phyloP scores from a whole-genome alignment of 2,113 vertebrate species.

The Serinus canaria region DNA sequence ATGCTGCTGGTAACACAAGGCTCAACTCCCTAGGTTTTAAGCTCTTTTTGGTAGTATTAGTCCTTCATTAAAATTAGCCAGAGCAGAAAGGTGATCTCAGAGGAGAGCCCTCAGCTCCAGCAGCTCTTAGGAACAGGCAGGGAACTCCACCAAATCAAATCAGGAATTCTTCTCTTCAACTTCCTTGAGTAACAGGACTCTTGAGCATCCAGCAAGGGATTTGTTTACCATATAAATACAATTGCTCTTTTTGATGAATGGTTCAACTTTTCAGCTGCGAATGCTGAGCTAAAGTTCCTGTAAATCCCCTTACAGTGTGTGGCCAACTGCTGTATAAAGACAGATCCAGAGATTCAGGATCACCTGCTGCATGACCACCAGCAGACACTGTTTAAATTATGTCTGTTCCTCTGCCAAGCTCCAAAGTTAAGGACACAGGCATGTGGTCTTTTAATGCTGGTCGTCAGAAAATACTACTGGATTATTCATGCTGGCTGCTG shows the following conservation, averaged over 20 bases:
- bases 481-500: background rate
- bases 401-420: background rate
- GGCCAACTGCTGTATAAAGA: background rate
- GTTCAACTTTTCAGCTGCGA: background rate
- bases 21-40: background rate
- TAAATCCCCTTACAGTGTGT: background rate
- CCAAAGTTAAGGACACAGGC: background rate
- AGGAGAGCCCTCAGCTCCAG: background rate
- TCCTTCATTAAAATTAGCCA: background rate
- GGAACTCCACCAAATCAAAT: background rate
- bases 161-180: background rate
- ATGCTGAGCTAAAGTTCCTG: background rate
- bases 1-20: background rate
- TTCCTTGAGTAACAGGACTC: background rate
- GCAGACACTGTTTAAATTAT: background rate
- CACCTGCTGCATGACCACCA: background rate
- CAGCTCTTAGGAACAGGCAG: background rate
- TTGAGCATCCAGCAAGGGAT: background rate
- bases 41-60: background rate
- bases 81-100: background rate
- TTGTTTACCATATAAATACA: background rate
- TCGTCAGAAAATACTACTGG: background rate
- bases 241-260: background rate
- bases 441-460: background rate
- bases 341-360: background rate